Evolutionary conservation across 2,113 vertebrate species (phyloP), one percentile per base, ranked within the genome.

Genomic region (Thalassarche chlororhynchos): DNA sequence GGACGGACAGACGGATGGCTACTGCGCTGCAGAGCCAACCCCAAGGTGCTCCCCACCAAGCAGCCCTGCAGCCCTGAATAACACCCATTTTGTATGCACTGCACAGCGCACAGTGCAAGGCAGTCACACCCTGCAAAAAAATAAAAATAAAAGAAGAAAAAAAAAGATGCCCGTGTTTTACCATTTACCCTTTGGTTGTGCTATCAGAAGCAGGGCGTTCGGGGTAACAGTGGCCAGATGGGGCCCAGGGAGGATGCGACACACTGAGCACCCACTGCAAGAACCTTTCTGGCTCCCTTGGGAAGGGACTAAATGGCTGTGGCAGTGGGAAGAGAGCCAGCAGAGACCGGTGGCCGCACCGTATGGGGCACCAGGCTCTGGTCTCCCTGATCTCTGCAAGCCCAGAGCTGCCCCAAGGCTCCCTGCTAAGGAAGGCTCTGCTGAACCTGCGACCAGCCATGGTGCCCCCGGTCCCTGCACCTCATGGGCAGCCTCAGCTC

Each of bases 391-490:
- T 70, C 15, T 24, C 51, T 70, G 52, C 62, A 31, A 85, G 34
- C 25, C 69, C 36, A 38, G 46, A 61, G 29, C 31, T 68, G 57
- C 32, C 46, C 57, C 16, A 34, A 51, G 20, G 20, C 36, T 57
- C 58, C 29, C 62, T 25, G 77, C 71, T 57, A 4, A n/a, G 46
- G 32, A 66, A 21, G 26, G 40, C 38, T 55, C 38, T 42, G 54
- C 46, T 24, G 34, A 83, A 12, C 8, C 44, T 13, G 7, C 6
- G 2, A 3, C 36, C 34, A 34, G 40, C 23, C 4, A 1, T 6
- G 46, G 31, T 36, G 49, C 8, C 1, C 28, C 17, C 0, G 0
- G 6, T 29, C 11, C n/a, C 8, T 3, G n/a, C 46, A 23, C 20
- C 0, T 0, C 47, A 40, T 0, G 0, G 32, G 12, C 2, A 7